A percentile compares a stretch with the other conserved stretches of the same genome.
phyloP scores from a whole-genome alignment of 2,797 vertebrate genomes.

The Karalla daura region DNA sequence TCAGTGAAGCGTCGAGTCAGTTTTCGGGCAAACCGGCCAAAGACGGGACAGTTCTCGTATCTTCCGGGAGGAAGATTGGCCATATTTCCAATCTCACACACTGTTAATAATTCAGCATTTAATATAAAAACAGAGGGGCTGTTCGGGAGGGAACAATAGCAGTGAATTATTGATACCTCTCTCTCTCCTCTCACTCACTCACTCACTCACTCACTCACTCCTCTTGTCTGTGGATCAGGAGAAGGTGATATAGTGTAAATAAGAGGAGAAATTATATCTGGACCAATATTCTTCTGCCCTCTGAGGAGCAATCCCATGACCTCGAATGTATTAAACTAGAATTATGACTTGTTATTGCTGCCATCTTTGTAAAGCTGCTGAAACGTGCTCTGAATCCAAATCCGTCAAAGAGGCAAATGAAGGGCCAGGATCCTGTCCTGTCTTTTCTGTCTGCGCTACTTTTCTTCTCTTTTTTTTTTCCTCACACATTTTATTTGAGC shows the following conservation, averaged over 20 bases:
- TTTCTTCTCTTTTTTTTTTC: constrained; percentile 48
- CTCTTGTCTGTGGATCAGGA: constrained; percentile 53
- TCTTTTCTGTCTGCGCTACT: constrained; percentile 12
- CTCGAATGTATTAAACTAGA: constrained; percentile 46
- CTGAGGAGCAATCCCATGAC: constrained; percentile 24
- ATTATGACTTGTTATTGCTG: constrained; percentile 32
- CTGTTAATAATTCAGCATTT: constrained; percentile 85
- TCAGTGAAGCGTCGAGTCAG: neutral
- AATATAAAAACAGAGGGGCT: constrained; percentile 82
- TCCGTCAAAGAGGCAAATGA: constrained; percentile 23
- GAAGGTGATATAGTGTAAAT: constrained; percentile 53
- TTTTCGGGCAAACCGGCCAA: neutral
- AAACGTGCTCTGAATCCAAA: constrained; percentile 40
- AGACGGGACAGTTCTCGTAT: constrained; percentile 12
- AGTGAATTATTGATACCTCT: constrained; percentile 82
- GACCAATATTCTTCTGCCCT: constrained; percentile 52
- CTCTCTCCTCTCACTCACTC: too few relatives aligned
- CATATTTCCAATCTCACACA: constrained; percentile 68
- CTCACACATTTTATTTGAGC: constrained; percentile 32
- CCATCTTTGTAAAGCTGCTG: constrained; percentile 1
- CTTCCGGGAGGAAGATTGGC: constrained; percentile 26
- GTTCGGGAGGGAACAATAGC: constrained; percentile 72
- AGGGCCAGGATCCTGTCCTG: neutral
- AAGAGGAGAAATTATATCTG: constrained; percentile 54
- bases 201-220: too few relatives aligned